A percentile compares a stretch with the other conserved stretches of the same genome.
Evolutionary conservation across 2,113 vertebrate species (phyloP).

Genomic region (Morone saxatilis): DNA sequence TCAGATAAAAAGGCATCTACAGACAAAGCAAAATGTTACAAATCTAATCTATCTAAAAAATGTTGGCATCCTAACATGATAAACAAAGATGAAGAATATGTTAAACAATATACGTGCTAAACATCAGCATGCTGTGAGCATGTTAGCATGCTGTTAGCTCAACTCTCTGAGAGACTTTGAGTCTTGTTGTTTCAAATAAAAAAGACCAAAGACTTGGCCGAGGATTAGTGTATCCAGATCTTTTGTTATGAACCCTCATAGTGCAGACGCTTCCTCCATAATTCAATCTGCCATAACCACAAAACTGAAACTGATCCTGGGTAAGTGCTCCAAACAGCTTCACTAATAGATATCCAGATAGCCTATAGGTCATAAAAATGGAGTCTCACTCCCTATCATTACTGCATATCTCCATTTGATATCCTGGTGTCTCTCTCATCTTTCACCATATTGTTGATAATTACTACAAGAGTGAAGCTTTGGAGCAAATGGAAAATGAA

Average conservation of each 20-base stretch:
- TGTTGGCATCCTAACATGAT: too few species aligned
- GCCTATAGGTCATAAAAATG: not conserved
- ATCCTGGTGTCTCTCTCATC: constrained; percentile 3
- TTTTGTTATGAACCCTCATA: not conserved
- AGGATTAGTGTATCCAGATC: not conserved
- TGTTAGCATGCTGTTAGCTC: too few species aligned
- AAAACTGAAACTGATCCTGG: constrained; percentile 3
- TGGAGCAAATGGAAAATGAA: not conserved
- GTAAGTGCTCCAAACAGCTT: constrained; percentile 12
- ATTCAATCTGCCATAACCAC: not conserved
- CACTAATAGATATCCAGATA: constrained; percentile 15
- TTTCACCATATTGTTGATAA: not conserved
- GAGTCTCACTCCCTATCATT: not conserved
- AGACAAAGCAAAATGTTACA: too few species aligned
- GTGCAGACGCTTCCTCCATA: not conserved
- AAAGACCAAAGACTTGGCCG: not conserved
- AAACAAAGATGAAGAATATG: too few species aligned
- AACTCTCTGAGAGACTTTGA: too few species aligned
- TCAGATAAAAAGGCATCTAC: too few species aligned
- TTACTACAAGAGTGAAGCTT: not conserved
- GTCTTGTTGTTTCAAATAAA: too few species aligned
- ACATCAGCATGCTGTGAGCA: not conserved
- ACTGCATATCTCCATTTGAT: constrained; percentile 7
- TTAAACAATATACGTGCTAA: not conserved
- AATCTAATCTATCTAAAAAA: too few species aligned